Percentiles rank a stretch among this genome's conserved stretches.
Conservation (phyloP, 2,888 invertebrate species). For the Bembecia ichneumoniformis region DNA sequence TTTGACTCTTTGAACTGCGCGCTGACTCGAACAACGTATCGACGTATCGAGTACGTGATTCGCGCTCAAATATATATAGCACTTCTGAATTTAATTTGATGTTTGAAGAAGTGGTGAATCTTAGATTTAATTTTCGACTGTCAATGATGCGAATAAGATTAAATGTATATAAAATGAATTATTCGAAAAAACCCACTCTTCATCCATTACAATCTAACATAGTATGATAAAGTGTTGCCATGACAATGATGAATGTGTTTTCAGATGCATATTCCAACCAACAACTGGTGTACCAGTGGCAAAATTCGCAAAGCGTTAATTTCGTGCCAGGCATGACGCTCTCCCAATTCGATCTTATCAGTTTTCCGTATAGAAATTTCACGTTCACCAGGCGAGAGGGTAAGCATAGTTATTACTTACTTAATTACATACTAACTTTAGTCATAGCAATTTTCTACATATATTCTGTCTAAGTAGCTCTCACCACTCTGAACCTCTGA, state of each 20-base stretch:
- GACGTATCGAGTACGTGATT: too few relatives aligned
- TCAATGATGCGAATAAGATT: too few relatives aligned
- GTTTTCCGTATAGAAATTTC: conserved; percentile 86
- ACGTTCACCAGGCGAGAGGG: conserved; percentile 86
- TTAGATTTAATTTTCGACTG: too few relatives aligned
- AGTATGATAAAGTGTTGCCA: not conserved
- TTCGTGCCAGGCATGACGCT: conserved; percentile 92
- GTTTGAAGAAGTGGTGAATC: too few relatives aligned
- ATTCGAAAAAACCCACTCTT: not conserved
- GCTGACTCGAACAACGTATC: too few relatives aligned
- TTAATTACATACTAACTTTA: conserved; percentile 5
- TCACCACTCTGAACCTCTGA: too few relatives aligned
- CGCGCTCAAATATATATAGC: too few relatives aligned
- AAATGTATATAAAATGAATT: not conserved
- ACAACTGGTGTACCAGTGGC: conserved; percentile 91
- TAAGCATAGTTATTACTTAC: conserved; percentile 29
- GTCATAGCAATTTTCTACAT: conserved; percentile 1
- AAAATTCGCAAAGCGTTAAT: conserved; percentile 84
- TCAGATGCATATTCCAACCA: conserved; percentile 90
- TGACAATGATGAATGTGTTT: not conserved
- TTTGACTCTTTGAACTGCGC: too few relatives aligned
- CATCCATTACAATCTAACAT: too few relatives aligned
- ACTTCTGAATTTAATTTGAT: too few relatives aligned
- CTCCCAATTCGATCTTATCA: conserved; percentile 94
- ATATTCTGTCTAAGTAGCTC: too few relatives aligned